phyloP scores from a whole-genome alignment of 1,140 invertebrate genomes.

The Diplogasteroides magnus region DNA sequence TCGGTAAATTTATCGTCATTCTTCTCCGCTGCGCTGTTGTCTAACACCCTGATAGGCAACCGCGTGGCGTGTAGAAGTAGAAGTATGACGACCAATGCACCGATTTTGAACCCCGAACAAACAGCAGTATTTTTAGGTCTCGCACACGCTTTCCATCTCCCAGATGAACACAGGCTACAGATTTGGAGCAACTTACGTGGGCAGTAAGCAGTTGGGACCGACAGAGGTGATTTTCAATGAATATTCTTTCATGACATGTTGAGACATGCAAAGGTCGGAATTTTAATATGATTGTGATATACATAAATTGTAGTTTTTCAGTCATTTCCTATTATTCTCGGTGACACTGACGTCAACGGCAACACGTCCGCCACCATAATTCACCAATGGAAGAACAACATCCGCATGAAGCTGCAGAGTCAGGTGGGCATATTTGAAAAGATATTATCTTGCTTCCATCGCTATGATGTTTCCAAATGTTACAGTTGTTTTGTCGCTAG shows the following conservation, averaged over 20 bases:
- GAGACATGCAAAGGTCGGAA: background rate
- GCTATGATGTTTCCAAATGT: too few species aligned
- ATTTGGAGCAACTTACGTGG: conserved; percentile 95
- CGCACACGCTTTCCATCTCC: conserved; percentile 82
- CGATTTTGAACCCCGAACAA: too few species aligned
- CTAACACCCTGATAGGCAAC: too few species aligned
- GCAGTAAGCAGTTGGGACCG: conserved; percentile 64
- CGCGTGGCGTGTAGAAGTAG: too few species aligned
- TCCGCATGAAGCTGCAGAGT: background rate
- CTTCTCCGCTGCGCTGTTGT: too few species aligned
- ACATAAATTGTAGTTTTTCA: background rate
- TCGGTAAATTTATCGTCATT: too few species aligned
- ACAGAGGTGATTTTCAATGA: background rate
- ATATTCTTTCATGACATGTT: background rate
- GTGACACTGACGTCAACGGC: conserved; percentile 88
- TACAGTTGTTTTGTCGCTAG: background rate
- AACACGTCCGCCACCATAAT: conserved; percentile 93
- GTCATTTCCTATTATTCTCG: conserved; percentile 85
- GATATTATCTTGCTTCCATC: too few species aligned
- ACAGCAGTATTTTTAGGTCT: conserved; percentile 37
- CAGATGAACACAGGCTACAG: conserved; percentile 81
- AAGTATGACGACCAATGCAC: background rate
- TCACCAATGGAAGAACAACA: conserved; percentile 74
- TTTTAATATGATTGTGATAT: background rate
- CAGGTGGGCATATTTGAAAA: background rate